These are phyloP conservation scores for Myotis yumanensis DNA, from an alignment of 2,113 vertebrate genomes.

Conservation along the genomic window DNA sequence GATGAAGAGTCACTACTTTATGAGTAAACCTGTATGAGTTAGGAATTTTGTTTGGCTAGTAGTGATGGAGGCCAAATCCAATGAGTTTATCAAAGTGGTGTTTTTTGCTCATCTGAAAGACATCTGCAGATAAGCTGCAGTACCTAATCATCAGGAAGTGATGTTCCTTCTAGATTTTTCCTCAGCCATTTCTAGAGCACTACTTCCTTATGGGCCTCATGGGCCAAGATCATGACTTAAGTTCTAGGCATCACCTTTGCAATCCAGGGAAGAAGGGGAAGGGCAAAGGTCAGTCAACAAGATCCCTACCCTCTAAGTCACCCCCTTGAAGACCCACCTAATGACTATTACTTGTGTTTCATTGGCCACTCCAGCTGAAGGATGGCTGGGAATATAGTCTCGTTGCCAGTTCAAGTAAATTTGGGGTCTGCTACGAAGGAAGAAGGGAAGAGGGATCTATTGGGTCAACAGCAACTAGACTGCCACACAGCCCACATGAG, in stretches of 20 bases:
- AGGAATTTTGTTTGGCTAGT: not conserved
- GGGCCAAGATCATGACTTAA: not conserved
- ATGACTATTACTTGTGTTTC: not conserved
- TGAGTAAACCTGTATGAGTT: not conserved
- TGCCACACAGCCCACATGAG: fast-evolving
- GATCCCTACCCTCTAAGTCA: not conserved
- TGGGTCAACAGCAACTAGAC: not conserved
- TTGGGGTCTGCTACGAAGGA: not conserved
- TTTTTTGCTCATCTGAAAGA: not conserved
- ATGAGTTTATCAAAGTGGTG: not conserved
- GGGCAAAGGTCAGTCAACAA: not conserved
- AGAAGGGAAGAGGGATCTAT: not conserved
- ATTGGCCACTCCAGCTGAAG: not conserved
- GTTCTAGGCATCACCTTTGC: not conserved
- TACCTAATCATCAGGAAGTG: not conserved
- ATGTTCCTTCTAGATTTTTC: not conserved
- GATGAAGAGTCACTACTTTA: not conserved
- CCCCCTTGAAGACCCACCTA: not conserved
- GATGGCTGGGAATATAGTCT: not conserved
- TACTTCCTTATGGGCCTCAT: not conserved
- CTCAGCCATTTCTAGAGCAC: not conserved
- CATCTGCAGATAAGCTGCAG: not conserved
- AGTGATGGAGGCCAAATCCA: not conserved
- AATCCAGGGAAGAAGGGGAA: not conserved
- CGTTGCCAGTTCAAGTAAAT: not conserved